Percentiles rank a stretch among this genome's conserved stretches.
These are phyloP conservation scores for Loris lydekkerianus DNA, from an alignment of 2,797 vertebrate species.

Conservation along the genomic window DNA sequence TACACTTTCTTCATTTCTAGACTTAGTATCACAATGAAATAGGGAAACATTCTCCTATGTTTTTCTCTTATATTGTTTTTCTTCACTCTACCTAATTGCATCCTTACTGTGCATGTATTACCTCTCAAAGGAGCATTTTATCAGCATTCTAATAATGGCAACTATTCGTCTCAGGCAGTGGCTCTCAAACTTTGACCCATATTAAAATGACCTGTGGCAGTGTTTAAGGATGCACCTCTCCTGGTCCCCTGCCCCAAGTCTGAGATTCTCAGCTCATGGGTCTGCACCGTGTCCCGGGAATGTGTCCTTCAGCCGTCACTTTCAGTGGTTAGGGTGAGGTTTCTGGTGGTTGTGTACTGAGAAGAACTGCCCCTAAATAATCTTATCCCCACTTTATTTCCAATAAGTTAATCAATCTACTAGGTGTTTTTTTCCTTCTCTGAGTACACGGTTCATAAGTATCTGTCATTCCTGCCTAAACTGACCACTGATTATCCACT, in stretches of 20 bases:
- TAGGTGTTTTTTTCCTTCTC: background rate
- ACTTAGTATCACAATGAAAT: background rate
- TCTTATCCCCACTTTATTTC: background rate
- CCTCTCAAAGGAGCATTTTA: slow-evolving; percentile 2
- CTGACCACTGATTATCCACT: background rate
- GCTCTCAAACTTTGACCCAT: background rate
- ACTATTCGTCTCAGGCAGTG: background rate
- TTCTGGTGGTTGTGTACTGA: background rate
- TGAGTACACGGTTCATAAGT: background rate
- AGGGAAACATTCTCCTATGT: background rate
- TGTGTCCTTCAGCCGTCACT: background rate
- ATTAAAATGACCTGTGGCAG: background rate
- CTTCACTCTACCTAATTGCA: background rate
- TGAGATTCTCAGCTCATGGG: background rate
- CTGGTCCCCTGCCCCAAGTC: background rate
- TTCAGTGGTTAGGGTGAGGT: background rate
- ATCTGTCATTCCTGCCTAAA: background rate
- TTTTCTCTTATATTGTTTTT: background rate
- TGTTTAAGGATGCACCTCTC: background rate
- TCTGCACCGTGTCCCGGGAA: background rate
- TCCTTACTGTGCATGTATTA: background rate
- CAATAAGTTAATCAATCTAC: background rate
- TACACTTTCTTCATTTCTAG: background rate
- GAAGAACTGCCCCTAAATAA: background rate
- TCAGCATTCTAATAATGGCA: background rate